phyloP scores from a whole-genome alignment of 2,888 invertebrate species.

The Brachylomia viminalis region DNA sequence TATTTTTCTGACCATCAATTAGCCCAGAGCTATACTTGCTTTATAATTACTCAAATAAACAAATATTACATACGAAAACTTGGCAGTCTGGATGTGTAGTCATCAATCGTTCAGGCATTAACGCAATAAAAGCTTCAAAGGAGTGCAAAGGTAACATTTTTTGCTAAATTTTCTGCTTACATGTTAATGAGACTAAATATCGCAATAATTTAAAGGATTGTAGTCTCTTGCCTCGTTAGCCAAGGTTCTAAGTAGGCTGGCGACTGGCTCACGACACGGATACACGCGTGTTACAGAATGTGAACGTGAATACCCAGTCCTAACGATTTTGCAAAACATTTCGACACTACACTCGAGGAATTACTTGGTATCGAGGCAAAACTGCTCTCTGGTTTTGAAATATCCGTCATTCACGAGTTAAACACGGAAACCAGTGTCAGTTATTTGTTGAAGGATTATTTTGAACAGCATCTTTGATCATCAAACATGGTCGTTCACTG shows the following conservation, averaged over 20 bases:
- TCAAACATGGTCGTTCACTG: background rate
- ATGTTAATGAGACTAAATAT: slow-evolving; percentile 29
- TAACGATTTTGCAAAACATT: slow-evolving; percentile 61
- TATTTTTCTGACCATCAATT: slow-evolving; percentile 32
- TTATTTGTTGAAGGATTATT: background rate
- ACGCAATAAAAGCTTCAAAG: background rate
- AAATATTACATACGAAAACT: slow-evolving; percentile 6
- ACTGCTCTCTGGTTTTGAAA: slow-evolving; percentile 34
- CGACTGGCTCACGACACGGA: slow-evolving; percentile 51
- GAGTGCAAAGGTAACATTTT: no score
- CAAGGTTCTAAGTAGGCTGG: slow-evolving; percentile 57
- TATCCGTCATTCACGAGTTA: slow-evolving; percentile 10
- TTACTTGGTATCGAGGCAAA: slow-evolving; percentile 45
- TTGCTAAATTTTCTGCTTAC: slow-evolving; percentile 4
- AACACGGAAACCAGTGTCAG: background rate
- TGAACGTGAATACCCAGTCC: slow-evolving; percentile 63
- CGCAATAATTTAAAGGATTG: slow-evolving; percentile 30
- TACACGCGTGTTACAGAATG: slow-evolving; percentile 61
- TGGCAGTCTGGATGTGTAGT: background rate
- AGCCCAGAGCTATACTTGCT: slow-evolving; percentile 13
- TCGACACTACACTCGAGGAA: slow-evolving; percentile 52
- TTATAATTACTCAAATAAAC: slow-evolving; percentile 17
- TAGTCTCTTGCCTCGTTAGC: slow-evolving; percentile 30
- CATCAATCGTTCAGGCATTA: background rate
- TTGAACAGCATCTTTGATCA: background rate